These are phyloP conservation scores for Luscinia megarhynchos DNA, from an alignment of 2,797 vertebrate genomes.

Conservation along the genomic window DNA sequence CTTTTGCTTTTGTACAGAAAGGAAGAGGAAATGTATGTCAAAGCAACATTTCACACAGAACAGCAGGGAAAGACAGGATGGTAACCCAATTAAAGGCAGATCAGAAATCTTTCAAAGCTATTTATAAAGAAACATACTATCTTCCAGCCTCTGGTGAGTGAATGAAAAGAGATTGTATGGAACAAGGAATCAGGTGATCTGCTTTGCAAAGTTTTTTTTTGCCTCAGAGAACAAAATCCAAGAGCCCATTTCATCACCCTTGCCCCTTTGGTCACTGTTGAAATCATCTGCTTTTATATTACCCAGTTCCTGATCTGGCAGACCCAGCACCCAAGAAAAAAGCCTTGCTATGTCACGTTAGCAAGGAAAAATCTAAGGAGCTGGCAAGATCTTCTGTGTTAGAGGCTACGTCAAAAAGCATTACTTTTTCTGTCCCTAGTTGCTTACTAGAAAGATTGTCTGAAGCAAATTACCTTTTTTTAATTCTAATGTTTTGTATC, in stretches of 20 bases:
- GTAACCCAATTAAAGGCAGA: slow-evolving; percentile 58
- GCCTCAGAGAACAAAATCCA: slow-evolving; percentile 57
- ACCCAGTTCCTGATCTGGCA: not conserved
- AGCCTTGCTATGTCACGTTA: not conserved
- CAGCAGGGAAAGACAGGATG: slow-evolving; percentile 42
- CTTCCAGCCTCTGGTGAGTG: slow-evolving; percentile 1
- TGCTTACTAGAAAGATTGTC: not conserved
- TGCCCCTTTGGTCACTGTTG: slow-evolving; percentile 1
- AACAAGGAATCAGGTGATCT: slow-evolving; percentile 54
- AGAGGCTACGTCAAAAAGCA: not conserved
- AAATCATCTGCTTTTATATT: slow-evolving; percentile 36
- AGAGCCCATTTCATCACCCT: slow-evolving; percentile 22
- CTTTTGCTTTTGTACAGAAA: slow-evolving; percentile 39
- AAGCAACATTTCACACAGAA: slow-evolving; percentile 42
- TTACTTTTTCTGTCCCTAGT: not conserved
- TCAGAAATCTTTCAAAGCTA: slow-evolving; percentile 36
- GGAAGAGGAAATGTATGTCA: slow-evolving; percentile 62
- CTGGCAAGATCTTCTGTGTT: not conserved
- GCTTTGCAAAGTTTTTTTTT: slow-evolving; percentile 38
- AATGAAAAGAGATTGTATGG: slow-evolving; percentile 35
- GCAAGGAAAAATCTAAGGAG: not conserved
- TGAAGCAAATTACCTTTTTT: not conserved
- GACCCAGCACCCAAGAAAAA: not conserved
- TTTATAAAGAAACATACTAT: slow-evolving; percentile 44
- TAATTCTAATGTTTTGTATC: not conserved